Base-by-base conservation (phyloP, 2,888 invertebrate species). In the Alentia gelatinosa region DNA sequence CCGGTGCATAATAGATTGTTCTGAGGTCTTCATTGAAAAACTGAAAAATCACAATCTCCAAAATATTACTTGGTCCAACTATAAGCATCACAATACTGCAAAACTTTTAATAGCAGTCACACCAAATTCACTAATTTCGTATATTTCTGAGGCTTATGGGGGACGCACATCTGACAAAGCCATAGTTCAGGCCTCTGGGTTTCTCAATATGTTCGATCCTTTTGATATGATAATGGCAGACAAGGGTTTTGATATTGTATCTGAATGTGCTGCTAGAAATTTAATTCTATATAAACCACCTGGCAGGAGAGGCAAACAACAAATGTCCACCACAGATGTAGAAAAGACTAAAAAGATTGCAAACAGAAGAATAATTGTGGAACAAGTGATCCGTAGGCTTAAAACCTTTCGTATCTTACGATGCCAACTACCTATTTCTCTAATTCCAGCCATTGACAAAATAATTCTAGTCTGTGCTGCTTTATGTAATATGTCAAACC, bases 1-100 rank as follows among this genome's bases (percentile, higher is more conserved):
- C 56, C 35, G 89, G 47, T 42, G 68, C 0, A 91, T 91, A 23
- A 89, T 89, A 0, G 91, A 91, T 50, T 88, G 89, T n/a, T 89
- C 89, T 19, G 91, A 91, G 26, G 33, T 91, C 1, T 91, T 91
- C 40, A 74, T 74, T 4, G 74, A 74, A 4, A 74, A 12, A 26
- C 74, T 33, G 30, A 33, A 56, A 12, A n/a, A 56, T n/a, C 5
- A 15, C 74, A 26, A 30, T 12, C 74, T 74, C 12, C 26, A 19
- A 50, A 50, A 42, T 35, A 7, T 42, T 15, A 90, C 88, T 9
- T 91, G 89, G 88, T 89, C 89, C n/a, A 74, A 63, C n/a, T 91
- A 91, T 33, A 91, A 89, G 30, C 89, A 89, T 56, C 91, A 91
- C 47, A 91, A 91, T 23, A 91, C 91, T 1, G 75, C n/a, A 0